Evolutionary conservation across 2,888 invertebrate genomes (phyloP), one percentile per base, ranked within the genome.

Genomic region (Scaeva pyrastri): DNA sequence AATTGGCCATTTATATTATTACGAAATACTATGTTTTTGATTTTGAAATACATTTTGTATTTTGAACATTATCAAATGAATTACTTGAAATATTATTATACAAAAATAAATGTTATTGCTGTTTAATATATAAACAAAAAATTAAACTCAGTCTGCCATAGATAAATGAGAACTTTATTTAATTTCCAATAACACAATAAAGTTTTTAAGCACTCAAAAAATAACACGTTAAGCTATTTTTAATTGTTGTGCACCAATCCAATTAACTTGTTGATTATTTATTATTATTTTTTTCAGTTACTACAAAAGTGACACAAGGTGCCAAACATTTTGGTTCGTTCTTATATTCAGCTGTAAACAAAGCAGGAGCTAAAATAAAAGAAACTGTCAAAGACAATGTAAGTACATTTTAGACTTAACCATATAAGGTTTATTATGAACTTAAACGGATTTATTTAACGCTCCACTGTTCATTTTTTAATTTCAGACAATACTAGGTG

Each of bases 381-480:
- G 97, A 98, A 93, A 97, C 97, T 89, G 98, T 98, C 89, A 98
- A 98, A 93, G 98, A 98, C 94, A 98, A 97, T 93, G 97, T 98
- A 93, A 96, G 97, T 95, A n/a, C n/a, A n/a, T n/a, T n/a, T n/a
- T n/a, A n/a, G n/a, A n/a, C n/a, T n/a, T n/a, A n/a, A n/a, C n/a
- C n/a, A n/a, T n/a, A n/a, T n/a, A n/a, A n/a, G n/a, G n/a, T n/a
- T n/a, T n/a, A n/a, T n/a, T n/a, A n/a, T n/a, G n/a, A n/a, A 56
- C 3, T 14, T 10, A 12, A 60, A 43, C 2, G 45, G 14, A 26
- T 26, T n/a, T 31, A 2, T 48, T 2, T 16, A 45, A 11, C 21
- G 3, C n/a, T n/a, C n/a, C n/a, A n/a, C n/a, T n/a, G n/a, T n/a
- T 11, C 1, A 60, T 76, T 31, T 56, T 7, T 21, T 70, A 19